phyloP scores from a whole-genome alignment of 1,140 invertebrate genomes.

The Amyelois transitella region DNA sequence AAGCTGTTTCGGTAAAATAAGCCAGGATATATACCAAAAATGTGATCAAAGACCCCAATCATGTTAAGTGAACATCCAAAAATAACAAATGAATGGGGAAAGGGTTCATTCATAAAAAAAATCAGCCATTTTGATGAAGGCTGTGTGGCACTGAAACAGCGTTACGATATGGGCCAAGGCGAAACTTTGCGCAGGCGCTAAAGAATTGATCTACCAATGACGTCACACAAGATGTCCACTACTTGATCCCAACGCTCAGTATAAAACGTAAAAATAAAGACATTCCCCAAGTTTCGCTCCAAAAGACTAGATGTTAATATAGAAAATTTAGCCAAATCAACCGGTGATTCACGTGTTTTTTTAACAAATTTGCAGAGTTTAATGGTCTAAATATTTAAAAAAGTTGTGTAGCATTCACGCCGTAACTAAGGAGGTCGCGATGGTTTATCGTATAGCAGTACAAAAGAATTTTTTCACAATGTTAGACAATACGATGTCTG shows the following conservation, averaged over 20 bases:
- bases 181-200: slow-evolving; percentile 49
- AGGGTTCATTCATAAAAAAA: slow-evolving; percentile 60
- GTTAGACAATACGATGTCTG: slow-evolving; percentile 30
- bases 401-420: slow-evolving; percentile 15
- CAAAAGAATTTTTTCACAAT: slow-evolving; percentile 33
- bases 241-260: slow-evolving; percentile 41
- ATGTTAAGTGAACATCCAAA: slow-evolving; percentile 29
- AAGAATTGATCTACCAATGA: slow-evolving; percentile 61
- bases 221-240: slow-evolving; percentile 67
- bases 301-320: slow-evolving; percentile 29
- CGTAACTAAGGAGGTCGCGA: slow-evolving; percentile 35
- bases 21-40: no score
- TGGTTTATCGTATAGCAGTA: slow-evolving; percentile 28
- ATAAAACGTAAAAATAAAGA: slow-evolving; percentile 58
- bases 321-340: slow-evolving; percentile 17
- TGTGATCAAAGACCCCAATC: not conserved
- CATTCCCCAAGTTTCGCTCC: slow-evolving; percentile 8
- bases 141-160: slow-evolving; percentile 31
- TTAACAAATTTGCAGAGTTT: slow-evolving; percentile 1
- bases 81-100: slow-evolving; percentile 50
- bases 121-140: slow-evolving; percentile 39
- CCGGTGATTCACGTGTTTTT: slow-evolving; percentile 14
- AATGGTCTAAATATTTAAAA: slow-evolving; percentile 20
- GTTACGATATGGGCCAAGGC: slow-evolving; percentile 51
- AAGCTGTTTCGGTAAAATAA: no score